These are phyloP conservation scores for Astyanax mexicanus DNA, from an alignment of 2,797 vertebrate species.

Conservation along the genomic window DNA sequence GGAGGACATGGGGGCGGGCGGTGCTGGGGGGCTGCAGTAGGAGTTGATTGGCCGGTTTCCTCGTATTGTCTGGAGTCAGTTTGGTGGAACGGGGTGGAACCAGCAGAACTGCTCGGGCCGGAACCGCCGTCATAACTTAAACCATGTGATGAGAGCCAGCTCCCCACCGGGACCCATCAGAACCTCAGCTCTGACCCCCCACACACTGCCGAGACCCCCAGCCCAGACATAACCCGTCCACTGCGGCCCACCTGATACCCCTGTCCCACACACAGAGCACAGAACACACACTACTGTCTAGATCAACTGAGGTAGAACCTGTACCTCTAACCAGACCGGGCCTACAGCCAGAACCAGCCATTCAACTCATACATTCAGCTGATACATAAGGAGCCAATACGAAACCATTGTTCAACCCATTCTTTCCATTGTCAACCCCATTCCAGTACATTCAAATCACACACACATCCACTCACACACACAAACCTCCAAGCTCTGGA, in stretches of 20 bases:
- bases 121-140: constrained; percentile 47
- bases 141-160: constrained; percentile 54
- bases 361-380: too few species aligned
- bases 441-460: background rate
- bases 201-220: constrained; percentile 22
- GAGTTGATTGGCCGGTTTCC: constrained; percentile 68
- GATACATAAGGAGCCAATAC: too few species aligned
- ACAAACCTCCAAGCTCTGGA: too few species aligned
- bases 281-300: too few species aligned
- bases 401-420: too few species aligned
- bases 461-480: too few species aligned
- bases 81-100: constrained; percentile 30
- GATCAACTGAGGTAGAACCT: too few species aligned
- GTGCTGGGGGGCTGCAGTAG: constrained; percentile 34
- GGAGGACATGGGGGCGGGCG: too few species aligned
- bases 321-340: too few species aligned
- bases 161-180: constrained; percentile 26
- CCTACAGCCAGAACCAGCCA: too few species aligned
- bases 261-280: background rate
- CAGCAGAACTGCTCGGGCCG: constrained; percentile 23
- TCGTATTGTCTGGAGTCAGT: constrained; percentile 66
- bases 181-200: background rate
- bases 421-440: too few species aligned
- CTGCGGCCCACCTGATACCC: background rate
- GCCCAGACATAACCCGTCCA: background rate